phyloP scores from a whole-genome alignment of 2,113 vertebrate genomes.

The Leucopternis melanops region DNA sequence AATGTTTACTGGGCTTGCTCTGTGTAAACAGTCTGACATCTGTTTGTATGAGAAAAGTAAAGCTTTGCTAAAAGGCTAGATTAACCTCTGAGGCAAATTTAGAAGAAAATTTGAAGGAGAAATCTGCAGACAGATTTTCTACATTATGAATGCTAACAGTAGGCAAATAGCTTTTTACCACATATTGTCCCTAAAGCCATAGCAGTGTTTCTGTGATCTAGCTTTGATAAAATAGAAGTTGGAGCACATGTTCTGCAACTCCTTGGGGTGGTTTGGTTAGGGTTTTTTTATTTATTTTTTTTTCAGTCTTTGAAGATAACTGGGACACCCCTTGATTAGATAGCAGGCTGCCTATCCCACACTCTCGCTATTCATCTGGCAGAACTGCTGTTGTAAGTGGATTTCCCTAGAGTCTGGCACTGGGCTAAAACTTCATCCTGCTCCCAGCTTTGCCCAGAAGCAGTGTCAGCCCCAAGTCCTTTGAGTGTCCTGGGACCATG shows the following conservation, averaged over 20 bases:
- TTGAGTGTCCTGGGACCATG: not conserved
- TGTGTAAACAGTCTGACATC: constrained; percentile 36
- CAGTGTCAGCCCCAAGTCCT: not conserved
- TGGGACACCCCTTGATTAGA: not conserved
- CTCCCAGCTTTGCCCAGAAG: not conserved
- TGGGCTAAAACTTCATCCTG: not conserved
- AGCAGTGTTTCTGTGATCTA: not conserved
- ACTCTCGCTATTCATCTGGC: not conserved
- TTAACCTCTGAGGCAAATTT: constrained; percentile 32
- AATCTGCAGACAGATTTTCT: not conserved
- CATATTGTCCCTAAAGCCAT: not conserved
- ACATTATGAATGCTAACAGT: not conserved
- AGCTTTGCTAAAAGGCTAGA: constrained; percentile 33
- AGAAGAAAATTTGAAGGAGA: constrained; percentile 16
- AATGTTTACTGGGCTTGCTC: not conserved
- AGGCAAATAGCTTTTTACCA: not conserved
- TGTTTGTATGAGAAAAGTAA: constrained; percentile 44
- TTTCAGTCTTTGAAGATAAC: not conserved
- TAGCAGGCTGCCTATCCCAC: not conserved
- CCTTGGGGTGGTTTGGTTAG: not conserved
- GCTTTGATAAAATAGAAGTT: not conserved
- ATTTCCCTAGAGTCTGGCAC: not conserved
- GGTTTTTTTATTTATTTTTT: not conserved
- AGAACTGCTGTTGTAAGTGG: not conserved
- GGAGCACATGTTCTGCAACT: not conserved